Evolutionary conservation across 2,888 invertebrate genomes (phyloP).

Genomic region (Ichneumon xanthorius): DNA sequence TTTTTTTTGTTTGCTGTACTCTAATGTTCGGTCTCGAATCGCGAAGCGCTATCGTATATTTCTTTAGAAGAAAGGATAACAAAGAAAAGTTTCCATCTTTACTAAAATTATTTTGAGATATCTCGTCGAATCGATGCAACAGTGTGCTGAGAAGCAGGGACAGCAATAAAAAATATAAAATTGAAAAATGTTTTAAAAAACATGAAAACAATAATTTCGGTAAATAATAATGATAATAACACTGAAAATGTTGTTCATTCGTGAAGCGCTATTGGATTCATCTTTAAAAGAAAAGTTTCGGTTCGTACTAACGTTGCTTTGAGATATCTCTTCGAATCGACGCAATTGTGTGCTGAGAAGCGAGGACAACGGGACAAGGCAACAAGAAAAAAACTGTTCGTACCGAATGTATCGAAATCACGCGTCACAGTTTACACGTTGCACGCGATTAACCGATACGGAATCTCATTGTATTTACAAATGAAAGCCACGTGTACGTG

Average conservation of each 20-base stretch:
- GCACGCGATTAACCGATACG: constrained; percentile 13
- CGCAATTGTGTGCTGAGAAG: background rate
- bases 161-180: background rate
- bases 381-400: background rate
- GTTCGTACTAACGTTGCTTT: background rate
- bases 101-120: background rate
- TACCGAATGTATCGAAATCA: background rate
- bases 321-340: background rate
- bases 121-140: background rate
- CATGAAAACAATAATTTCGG: too few species aligned
- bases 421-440: background rate
- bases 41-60: background rate
- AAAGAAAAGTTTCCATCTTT: background rate
- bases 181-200: background rate
- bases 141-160: background rate
- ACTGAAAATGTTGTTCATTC: too few species aligned
- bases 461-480: constrained; percentile 13
- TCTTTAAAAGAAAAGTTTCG: background rate
- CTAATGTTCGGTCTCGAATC: background rate
- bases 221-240: too few species aligned
- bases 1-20: background rate
- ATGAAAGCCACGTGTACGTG: constrained; percentile 6
- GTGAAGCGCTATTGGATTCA: too few species aligned
- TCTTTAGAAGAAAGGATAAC: background rate
- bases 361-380: background rate